A percentile compares a stretch with the other conserved stretches of the same genome.
These are phyloP conservation scores for Ia io DNA, from an alignment of 2,113 vertebrate species.

Conservation along the genomic window DNA sequence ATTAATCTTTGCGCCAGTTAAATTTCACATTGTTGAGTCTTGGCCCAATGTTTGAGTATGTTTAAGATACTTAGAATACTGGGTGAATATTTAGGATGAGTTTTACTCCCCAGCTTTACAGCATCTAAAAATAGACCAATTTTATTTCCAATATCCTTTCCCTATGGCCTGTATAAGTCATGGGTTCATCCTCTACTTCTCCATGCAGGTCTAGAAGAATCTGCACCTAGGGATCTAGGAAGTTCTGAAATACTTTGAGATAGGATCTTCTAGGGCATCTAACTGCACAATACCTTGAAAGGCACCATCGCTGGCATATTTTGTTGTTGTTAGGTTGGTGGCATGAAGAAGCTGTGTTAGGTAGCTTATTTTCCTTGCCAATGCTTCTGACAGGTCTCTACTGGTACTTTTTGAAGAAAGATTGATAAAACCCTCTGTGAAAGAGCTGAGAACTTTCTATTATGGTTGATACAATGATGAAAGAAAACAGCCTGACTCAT, in stretches of 20 bases:
- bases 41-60: neutral
- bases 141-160: neutral
- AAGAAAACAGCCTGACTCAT: constrained; percentile 22
- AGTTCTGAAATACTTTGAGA: neutral
- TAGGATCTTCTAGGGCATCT: neutral
- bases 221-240: neutral
- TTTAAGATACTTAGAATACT: neutral
- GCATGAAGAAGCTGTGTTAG: neutral
- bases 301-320: neutral
- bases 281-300: neutral
- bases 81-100: neutral
- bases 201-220: neutral
- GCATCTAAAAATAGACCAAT: neutral
- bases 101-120: neutral
- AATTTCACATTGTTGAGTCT: neutral
- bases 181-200: neutral
- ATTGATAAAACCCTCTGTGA: neutral
- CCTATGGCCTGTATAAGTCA: neutral
- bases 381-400: neutral
- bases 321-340: neutral
- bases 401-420: neutral
- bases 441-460: constrained; percentile 20
- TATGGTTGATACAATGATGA: neutral
- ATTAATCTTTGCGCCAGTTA: neutral
- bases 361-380: neutral